These are phyloP conservation scores for Heterodera filipjevi DNA, from an alignment of 2,888 invertebrate genomes.

Conservation along the genomic window DNA sequence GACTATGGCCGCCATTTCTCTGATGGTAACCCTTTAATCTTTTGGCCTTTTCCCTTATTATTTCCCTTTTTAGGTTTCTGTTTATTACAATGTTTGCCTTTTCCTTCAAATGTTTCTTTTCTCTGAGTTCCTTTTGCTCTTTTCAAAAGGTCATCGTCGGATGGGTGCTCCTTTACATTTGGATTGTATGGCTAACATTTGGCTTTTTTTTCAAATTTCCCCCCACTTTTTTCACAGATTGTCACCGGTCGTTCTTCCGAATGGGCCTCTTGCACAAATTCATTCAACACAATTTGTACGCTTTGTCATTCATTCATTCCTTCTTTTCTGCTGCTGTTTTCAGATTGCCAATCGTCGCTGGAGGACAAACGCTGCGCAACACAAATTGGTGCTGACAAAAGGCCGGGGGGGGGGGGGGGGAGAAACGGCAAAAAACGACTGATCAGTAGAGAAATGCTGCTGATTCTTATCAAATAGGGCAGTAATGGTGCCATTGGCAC, in stretches of 20 bases:
- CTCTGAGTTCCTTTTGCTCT: neutral
- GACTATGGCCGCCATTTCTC: constrained; percentile 89
- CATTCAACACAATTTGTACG: constrained; percentile 48
- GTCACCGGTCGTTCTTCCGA: constrained; percentile 41
- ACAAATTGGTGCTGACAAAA: constrained; percentile 23
- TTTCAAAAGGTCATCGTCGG: constrained; percentile 44
- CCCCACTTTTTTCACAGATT: constrained; percentile 30
- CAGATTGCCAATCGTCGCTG: constrained; percentile 39
- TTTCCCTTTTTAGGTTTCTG: constrained; percentile 35
- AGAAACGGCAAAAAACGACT: neutral
- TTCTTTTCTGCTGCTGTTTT: too few species aligned
- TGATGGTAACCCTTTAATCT: constrained; percentile 74
- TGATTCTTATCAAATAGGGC: too few species aligned
- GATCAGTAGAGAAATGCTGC: too few species aligned
- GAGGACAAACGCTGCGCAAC: constrained; percentile 37
- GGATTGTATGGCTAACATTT: constrained; percentile 14
- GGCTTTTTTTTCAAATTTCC: constrained; percentile 23
- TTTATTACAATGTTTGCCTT: constrained; percentile 52
- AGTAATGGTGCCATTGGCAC: too few species aligned
- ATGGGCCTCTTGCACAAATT: constrained; percentile 46
- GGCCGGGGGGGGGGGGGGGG: neutral
- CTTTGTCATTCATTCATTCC: neutral
- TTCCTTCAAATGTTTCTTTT: neutral
- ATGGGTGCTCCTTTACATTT: constrained; percentile 52
- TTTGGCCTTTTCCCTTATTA: constrained; percentile 16